Conservation (phyloP, 2,113 vertebrate species). For the Chaetops frenatus region DNA sequence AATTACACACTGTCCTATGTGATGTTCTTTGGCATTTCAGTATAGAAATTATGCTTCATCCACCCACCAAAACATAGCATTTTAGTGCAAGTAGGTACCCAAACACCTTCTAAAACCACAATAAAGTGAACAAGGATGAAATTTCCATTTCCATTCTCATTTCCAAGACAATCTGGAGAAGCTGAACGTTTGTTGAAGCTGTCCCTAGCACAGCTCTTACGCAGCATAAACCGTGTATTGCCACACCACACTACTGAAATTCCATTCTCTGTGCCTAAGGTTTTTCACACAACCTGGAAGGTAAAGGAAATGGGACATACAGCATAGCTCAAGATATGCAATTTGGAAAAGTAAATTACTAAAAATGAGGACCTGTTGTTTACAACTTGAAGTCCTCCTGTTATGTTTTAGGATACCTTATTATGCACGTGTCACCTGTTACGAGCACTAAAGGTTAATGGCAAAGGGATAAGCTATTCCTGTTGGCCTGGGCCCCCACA, state of each 20-base stretch:
- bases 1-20: background rate
- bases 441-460: background rate
- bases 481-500: background rate
- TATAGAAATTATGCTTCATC: background rate
- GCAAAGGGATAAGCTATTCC: background rate
- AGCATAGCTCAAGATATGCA: background rate
- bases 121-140: background rate
- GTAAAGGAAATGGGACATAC: background rate
- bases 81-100: background rate
- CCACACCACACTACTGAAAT: background rate
- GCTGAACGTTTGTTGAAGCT: accelerated
- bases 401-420: background rate
- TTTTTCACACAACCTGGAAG: background rate
- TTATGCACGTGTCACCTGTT: background rate
- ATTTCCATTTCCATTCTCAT: background rate
- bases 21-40: background rate
- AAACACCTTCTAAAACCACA: background rate
- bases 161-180: background rate
- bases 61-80: background rate
- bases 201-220: background rate
- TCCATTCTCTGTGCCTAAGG: background rate
- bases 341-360: background rate
- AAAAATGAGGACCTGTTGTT: background rate
- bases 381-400: background rate
- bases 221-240: accelerated